Percentiles rank a stretch among this genome's conserved stretches.
phyloP scores from a whole-genome alignment of 1,140 invertebrate species.

The Trinorchestia longiramus region DNA sequence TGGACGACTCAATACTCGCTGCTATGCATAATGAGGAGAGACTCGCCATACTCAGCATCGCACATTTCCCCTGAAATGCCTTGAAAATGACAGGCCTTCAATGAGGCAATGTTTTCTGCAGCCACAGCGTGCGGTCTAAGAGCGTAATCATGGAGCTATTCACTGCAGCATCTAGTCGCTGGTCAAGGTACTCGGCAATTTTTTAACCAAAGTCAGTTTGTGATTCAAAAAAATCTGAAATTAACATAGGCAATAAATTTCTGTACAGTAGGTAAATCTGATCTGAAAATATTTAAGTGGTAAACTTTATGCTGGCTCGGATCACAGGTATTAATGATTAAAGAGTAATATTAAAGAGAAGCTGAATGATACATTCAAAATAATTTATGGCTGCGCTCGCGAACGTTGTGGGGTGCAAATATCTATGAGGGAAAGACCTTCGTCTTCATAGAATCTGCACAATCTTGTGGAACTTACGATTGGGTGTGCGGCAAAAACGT shows the following conservation, averaged over 20 bases:
- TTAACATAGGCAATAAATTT: background rate
- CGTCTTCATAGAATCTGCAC: background rate
- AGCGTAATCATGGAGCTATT: background rate
- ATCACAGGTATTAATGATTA: background rate
- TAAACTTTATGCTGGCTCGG: background rate
- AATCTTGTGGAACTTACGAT: background rate
- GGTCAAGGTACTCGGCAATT: background rate
- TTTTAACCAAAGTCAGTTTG: background rate
- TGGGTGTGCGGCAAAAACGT: background rate
- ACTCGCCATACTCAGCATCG: background rate
- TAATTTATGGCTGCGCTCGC: background rate
- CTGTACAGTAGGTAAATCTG: background rate
- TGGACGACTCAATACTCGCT: slow-evolving; percentile 4
- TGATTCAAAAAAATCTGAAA: background rate
- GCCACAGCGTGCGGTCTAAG: background rate
- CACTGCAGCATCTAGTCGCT: background rate
- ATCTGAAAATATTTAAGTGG: background rate
- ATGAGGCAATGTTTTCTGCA: background rate
- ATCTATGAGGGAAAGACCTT: background rate
- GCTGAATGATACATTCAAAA: background rate
- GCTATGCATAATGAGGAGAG: slow-evolving; percentile 20
- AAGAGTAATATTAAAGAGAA: background rate
- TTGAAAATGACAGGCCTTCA: background rate
- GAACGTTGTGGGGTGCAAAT: background rate
- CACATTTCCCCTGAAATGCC: background rate